phyloP scores from a whole-genome alignment of 2,113 vertebrate genomes.

The Ceyx margarethae region DNA sequence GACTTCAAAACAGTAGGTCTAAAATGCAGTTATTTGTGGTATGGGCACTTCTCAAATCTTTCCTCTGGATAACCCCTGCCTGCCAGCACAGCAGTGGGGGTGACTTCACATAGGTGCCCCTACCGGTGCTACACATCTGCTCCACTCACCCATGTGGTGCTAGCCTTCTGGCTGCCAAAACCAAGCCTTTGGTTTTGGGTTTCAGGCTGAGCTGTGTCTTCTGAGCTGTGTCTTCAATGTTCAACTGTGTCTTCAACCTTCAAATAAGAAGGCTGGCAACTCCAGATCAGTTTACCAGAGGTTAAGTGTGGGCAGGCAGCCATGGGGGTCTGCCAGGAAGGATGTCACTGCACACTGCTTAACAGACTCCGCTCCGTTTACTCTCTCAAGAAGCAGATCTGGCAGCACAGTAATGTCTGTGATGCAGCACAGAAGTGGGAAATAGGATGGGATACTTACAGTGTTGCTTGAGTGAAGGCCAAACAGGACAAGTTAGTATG shows the following conservation, averaged over 20 bases:
- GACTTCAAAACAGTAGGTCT: background rate
- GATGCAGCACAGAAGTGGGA: background rate
- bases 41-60: background rate
- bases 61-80: background rate
- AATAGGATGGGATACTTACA: background rate
- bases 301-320: background rate
- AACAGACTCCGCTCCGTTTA: background rate
- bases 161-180: background rate
- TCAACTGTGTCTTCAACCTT: background rate
- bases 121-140: background rate
- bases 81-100: rapidly evolving
- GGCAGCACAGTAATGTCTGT: background rate
- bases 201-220: background rate
- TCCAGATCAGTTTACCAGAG: background rate
- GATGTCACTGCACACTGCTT: background rate
- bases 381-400: background rate
- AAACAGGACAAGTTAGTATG: background rate
- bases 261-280: background rate
- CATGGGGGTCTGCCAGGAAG: background rate
- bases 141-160: background rate
- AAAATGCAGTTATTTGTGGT: background rate
- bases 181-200: background rate
- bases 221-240: background rate
- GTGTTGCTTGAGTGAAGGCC: background rate
- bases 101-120: background rate